These are phyloP conservation scores for Geodia barretti DNA, from an alignment of 37 sponge, comb jelly and placozoan genomes.

Conservation along the genomic window DNA sequence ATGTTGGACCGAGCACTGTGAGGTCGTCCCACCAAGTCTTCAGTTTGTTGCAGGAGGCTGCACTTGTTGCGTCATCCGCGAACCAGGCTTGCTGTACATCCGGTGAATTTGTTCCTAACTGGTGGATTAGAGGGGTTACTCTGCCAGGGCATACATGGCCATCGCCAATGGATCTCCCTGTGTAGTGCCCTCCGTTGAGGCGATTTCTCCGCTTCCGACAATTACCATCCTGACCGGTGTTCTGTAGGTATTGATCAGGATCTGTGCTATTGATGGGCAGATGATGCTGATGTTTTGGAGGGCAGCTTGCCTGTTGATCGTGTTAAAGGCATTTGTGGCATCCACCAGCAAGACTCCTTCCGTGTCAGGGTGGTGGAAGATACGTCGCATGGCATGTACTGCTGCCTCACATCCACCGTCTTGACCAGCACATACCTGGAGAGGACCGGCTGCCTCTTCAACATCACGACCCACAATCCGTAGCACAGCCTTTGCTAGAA, in stretches of 20 bases:
- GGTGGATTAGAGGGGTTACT: slow-evolving; percentile 20
- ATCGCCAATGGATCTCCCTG: slow-evolving; percentile 61
- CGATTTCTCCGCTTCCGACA: slow-evolving; percentile 17
- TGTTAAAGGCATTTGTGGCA: slow-evolving; percentile 71
- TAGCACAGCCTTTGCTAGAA: slow-evolving; percentile 55
- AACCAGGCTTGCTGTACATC: slow-evolving; percentile 55
- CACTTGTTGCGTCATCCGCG: slow-evolving; percentile 66
- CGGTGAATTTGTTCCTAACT: background rate
- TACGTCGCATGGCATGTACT: slow-evolving; percentile 47
- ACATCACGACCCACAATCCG: slow-evolving; percentile 19
- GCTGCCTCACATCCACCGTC: slow-evolving; percentile 65
- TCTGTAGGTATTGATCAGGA: slow-evolving; percentile 34
- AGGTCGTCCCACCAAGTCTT: slow-evolving; percentile 36
- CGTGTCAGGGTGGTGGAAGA: slow-evolving; percentile 23
- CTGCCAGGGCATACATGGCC: slow-evolving; percentile 61
- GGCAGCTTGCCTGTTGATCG: slow-evolving; percentile 52
- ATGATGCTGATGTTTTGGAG: slow-evolving; percentile 51
- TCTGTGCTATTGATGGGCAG: slow-evolving; percentile 39
- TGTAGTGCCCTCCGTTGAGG: slow-evolving; percentile 38
- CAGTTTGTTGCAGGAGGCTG: slow-evolving; percentile 21
- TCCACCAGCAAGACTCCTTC: slow-evolving; percentile 62
- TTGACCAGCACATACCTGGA: slow-evolving; percentile 74
- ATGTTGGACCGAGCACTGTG: slow-evolving; percentile 10
- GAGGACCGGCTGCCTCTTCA: slow-evolving; percentile 50
- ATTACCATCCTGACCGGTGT: slow-evolving; percentile 15